phyloP scores from a whole-genome alignment of 2,113 vertebrate species.

The Mesocricetus auratus region DNA sequence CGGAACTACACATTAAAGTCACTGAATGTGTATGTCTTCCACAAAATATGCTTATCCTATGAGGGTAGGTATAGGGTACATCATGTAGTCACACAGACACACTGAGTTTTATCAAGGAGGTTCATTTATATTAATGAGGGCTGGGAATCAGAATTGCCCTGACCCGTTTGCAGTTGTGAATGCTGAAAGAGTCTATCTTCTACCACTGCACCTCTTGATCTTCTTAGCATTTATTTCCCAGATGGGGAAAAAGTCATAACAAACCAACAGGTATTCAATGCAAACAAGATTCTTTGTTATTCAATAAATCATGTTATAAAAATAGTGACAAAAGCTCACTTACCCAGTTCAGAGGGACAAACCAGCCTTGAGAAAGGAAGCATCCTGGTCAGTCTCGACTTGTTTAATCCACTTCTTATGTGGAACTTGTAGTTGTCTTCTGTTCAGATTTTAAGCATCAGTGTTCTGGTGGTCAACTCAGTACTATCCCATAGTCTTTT shows the following conservation, averaged over 20 bases:
- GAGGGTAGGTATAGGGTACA: not conserved
- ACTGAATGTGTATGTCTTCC: not conserved
- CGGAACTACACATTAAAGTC: not conserved
- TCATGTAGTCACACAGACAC: not conserved
- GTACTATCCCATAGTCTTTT: too few relatives aligned
- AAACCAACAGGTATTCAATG: not conserved
- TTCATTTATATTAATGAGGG: rapidly evolving
- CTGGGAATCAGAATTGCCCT: not conserved
- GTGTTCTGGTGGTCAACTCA: not conserved
- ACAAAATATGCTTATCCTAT: not conserved
- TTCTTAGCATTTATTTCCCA: not conserved
- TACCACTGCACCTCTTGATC: not conserved
- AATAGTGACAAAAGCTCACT: not conserved
- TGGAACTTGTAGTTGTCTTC: not conserved
- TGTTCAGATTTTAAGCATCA: not conserved
- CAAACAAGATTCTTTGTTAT: not conserved
- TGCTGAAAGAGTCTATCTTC: not conserved
- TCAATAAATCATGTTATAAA: not conserved
- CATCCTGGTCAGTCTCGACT: too few relatives aligned
- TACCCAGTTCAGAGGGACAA: not conserved
- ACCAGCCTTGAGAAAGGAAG: not conserved
- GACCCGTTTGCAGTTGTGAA: not conserved
- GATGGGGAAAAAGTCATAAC: not conserved
- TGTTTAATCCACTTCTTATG: not conserved
- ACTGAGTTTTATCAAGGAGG: not conserved